phyloP scores from a whole-genome alignment of 2,113 vertebrate genomes.

The Corynorhinus townsendii region DNA sequence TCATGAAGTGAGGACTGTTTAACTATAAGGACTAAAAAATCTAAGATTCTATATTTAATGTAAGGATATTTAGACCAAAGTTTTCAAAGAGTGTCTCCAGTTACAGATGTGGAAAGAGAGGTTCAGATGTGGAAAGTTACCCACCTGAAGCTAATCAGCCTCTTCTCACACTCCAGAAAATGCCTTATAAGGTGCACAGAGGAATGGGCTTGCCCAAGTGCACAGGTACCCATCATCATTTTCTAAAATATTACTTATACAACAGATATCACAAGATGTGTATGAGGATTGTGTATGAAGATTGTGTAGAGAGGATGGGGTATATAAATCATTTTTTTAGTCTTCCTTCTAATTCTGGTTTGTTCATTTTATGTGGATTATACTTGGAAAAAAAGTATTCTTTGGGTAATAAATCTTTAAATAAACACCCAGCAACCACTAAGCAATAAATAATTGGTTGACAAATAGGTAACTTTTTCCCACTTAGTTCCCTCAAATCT shows the following conservation, averaged over 20 bases:
- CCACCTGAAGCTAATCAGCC: too few relatives aligned
- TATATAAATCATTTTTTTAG: background rate
- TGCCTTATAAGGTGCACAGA: too few relatives aligned
- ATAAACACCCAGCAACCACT: background rate
- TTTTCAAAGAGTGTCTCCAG: background rate
- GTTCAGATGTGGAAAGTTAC: accelerated
- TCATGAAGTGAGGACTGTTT: background rate
- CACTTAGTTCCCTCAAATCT: background rate
- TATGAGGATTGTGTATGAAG: too few relatives aligned
- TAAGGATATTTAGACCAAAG: background rate
- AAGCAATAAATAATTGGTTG: background rate
- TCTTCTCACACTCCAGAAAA: accelerated
- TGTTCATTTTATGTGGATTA: background rate
- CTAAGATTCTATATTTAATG: background rate
- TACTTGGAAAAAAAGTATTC: background rate
- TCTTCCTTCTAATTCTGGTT: background rate
- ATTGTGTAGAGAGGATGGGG: accelerated
- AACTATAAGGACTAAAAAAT: background rate
- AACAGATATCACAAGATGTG: background rate
- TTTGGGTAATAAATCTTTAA: background rate
- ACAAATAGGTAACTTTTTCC: background rate
- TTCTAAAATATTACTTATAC: background rate
- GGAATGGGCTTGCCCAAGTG: background rate
- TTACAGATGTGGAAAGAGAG: background rate
- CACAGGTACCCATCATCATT: background rate